phyloP scores from a whole-genome alignment of 2,113 vertebrate genomes.

The Fukomys damarensis region DNA sequence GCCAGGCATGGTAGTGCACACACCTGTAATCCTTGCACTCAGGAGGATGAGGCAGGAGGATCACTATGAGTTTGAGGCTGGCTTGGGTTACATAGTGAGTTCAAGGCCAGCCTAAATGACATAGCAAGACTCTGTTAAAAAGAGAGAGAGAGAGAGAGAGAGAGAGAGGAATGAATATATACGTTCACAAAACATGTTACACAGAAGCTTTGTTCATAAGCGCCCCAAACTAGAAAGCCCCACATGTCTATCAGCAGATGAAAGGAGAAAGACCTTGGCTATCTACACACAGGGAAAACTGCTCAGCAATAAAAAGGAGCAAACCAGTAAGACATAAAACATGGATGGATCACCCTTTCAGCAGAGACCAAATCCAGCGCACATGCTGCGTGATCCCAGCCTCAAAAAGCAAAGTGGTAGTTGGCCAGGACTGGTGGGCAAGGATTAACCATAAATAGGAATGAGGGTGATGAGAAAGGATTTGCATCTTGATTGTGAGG shows the following conservation, averaged over 20 bases:
- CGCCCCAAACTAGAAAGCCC: background rate
- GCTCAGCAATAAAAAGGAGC: background rate
- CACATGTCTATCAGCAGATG: background rate
- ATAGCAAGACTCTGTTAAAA: background rate
- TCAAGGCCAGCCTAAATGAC: background rate
- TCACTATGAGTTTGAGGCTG: background rate
- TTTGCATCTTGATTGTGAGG: background rate
- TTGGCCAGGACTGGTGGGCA: background rate
- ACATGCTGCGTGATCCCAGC: rapidly evolving
- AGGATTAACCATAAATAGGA: background rate
- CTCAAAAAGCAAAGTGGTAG: background rate
- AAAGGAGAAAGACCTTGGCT: background rate
- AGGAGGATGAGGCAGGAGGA: background rate
- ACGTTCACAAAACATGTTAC: background rate
- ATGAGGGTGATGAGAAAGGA: background rate
- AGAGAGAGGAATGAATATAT: background rate
- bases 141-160: background rate
- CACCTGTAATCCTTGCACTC: background rate
- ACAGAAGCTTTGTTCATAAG: background rate
- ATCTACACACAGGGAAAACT: background rate
- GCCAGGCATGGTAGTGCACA: too few species aligned
- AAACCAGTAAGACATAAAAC: background rate
- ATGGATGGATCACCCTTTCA: background rate
- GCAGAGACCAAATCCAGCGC: background rate
- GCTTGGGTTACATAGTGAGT: background rate